Conservation (phyloP, 2,888 invertebrate species). For the Hyppa rectilinea region DNA sequence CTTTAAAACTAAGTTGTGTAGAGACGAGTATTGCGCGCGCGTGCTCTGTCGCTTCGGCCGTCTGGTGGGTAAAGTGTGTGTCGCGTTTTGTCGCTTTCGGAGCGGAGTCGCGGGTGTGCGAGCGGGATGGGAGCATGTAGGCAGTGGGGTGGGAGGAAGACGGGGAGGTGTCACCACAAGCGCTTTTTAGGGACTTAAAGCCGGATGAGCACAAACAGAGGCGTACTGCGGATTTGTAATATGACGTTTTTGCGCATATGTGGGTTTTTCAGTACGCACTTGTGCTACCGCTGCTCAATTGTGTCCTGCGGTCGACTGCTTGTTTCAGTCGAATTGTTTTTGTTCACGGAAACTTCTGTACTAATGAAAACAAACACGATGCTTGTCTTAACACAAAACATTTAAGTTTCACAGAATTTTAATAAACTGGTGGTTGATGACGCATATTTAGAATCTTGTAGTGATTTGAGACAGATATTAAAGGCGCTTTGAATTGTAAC, state of each 20-base stretch:
- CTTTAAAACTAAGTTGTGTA: slow-evolving; percentile 80
- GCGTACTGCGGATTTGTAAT: slow-evolving; percentile 81
- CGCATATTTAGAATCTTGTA: slow-evolving; percentile 6
- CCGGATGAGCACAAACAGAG: slow-evolving; percentile 82
- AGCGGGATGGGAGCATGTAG: slow-evolving; percentile 79
- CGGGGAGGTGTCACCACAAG: slow-evolving; percentile 88
- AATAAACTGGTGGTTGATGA: slow-evolving; percentile 33
- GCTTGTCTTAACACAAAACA: slow-evolving; percentile 23
- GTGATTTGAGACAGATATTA: slow-evolving; percentile 9
- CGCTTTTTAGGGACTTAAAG: slow-evolving; percentile 87
- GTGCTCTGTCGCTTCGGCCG: slow-evolving; percentile 79
- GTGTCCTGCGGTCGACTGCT: slow-evolving; percentile 52
- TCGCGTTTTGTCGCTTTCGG: slow-evolving; percentile 87
- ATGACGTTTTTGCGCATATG: slow-evolving; percentile 84
- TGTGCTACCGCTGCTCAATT: slow-evolving; percentile 66
- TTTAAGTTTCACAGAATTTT: slow-evolving; percentile 35
- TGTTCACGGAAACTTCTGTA: slow-evolving; percentile 50
- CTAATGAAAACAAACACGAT: slow-evolving; percentile 49
- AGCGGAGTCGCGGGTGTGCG: slow-evolving; percentile 81
- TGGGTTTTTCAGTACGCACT: slow-evolving; percentile 76
- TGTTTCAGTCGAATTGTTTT: slow-evolving; percentile 51
- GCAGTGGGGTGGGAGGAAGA: slow-evolving; percentile 81
- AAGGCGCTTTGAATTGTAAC: neutral
- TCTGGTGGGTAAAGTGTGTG: slow-evolving; percentile 79
- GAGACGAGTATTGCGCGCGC: slow-evolving; percentile 79